Evolutionary conservation across 2,888 invertebrate genomes (phyloP).

Genomic region (Julus scandinavius): DNA sequence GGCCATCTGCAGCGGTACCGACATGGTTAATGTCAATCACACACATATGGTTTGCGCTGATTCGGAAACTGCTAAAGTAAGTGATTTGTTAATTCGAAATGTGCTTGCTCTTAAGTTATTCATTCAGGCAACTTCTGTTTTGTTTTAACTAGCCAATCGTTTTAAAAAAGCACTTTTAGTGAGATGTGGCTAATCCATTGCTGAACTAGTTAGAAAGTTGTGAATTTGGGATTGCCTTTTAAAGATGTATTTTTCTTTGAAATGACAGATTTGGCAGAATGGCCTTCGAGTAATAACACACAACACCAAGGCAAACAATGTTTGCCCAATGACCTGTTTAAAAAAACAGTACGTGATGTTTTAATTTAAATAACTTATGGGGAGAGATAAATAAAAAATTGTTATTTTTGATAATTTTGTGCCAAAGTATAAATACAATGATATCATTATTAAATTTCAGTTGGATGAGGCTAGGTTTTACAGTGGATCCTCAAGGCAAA

Average conservation of each 20-base stretch:
- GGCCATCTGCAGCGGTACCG: slow-evolving; percentile 97
- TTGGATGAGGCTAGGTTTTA: slow-evolving; percentile 97
- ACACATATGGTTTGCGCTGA: slow-evolving; percentile 96
- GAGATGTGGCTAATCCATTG: no score
- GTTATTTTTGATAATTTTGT: no score
- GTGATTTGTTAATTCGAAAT: no score
- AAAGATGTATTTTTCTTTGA: neutral
- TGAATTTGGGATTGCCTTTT: no score
- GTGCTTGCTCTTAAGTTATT: no score
- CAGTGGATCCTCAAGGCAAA: slow-evolving; percentile 92
- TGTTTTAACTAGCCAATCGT: no score
- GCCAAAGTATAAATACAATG: slow-evolving; percentile 54
- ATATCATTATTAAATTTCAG: slow-evolving; percentile 71
- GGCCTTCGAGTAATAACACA: slow-evolving; percentile 89
- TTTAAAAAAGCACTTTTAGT: no score
- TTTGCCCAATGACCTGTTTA: slow-evolving; percentile 92
- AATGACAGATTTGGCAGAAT: slow-evolving; percentile 88
- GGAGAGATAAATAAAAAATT: no score
- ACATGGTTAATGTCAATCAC: slow-evolving; percentile 98
- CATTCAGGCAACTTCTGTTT: no score
- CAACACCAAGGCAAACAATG: slow-evolving; percentile 96
- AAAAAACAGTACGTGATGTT: slow-evolving; percentile 93
- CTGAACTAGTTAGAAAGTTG: no score
- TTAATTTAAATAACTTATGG: slow-evolving; percentile 11
- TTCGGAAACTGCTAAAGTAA: slow-evolving; percentile 91